These are phyloP conservation scores for Chesias legatella DNA, from an alignment of 2,888 invertebrate species.

Conservation along the genomic window DNA sequence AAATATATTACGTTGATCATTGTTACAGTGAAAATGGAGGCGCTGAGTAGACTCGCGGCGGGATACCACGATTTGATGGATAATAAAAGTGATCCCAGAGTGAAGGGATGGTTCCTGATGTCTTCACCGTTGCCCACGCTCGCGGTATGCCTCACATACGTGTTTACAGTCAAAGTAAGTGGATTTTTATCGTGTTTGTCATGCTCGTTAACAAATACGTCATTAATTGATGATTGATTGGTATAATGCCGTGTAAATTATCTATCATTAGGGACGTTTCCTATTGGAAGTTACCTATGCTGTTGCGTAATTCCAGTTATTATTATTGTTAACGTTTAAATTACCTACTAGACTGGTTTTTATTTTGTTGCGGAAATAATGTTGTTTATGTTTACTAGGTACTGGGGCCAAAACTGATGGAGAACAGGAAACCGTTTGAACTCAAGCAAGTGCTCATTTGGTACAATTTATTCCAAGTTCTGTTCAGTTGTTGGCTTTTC, in stretches of 20 bases:
- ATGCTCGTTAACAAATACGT: conserved; percentile 20
- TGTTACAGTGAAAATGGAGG: conserved; percentile 81
- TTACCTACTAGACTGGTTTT: not conserved
- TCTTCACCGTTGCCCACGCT: conserved; percentile 89
- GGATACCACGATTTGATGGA: conserved; percentile 90
- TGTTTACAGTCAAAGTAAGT: conserved; percentile 85
- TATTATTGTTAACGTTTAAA: conserved; percentile 6
- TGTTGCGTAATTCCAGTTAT: conserved; percentile 24
- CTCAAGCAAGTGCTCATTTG: conserved; percentile 86
- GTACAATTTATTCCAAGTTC: conserved; percentile 92
- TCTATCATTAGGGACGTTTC: conserved; percentile 38
- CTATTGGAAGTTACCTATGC: conserved; percentile 35
- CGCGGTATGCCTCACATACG: conserved; percentile 86
- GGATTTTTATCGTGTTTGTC: conserved; percentile 5
- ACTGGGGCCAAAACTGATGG: conserved; percentile 91
- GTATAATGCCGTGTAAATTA: conserved; percentile 32
- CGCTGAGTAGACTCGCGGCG: conserved; percentile 80
- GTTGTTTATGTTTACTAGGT: conserved; percentile 60
- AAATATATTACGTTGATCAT: too few species aligned
- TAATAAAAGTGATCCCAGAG: conserved; percentile 90
- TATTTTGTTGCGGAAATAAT: conserved; percentile 1
- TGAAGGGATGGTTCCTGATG: conserved; percentile 90
- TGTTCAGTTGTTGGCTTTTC: conserved; percentile 87
- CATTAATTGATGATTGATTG: conserved; percentile 30
- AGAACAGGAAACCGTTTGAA: conserved; percentile 90